phyloP scores from a whole-genome alignment of 2,888 invertebrate species.

The Agapetus fuscipes region DNA sequence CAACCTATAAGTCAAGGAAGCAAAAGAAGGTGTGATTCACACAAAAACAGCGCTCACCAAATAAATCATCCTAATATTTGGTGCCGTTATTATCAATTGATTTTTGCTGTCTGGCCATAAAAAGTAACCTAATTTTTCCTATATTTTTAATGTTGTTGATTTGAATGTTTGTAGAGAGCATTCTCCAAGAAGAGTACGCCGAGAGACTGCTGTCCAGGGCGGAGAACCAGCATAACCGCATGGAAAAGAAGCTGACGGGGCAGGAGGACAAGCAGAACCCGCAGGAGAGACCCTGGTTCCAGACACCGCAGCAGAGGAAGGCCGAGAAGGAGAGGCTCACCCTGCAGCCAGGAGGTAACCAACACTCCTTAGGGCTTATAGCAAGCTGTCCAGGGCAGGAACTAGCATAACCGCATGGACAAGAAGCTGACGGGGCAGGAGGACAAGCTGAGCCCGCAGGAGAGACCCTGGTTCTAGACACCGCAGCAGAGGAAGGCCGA shows the following conservation, averaged over 20 bases:
- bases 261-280: too few species aligned
- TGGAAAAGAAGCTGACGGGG: constrained; percentile 29
- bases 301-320: constrained; percentile 67
- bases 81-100: too few species aligned
- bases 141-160: too few species aligned
- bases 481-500: constrained; percentile 68
- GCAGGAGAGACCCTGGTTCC: constrained; percentile 70
- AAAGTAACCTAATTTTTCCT: too few species aligned
- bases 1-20: too few species aligned
- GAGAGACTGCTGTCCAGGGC: constrained; percentile 73
- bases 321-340: constrained; percentile 62
- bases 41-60: too few species aligned
- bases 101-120: too few species aligned
- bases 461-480: constrained; percentile 79
- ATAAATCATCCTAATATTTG: too few species aligned
- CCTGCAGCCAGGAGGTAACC: constrained; percentile 29
- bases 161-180: constrained; percentile 48
- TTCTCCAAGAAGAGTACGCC: constrained; percentile 75
- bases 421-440: constrained; percentile 24
- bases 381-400: constrained; percentile 71
- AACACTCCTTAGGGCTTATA: too few species aligned
- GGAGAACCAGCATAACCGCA: constrained; percentile 74
- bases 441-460: constrained; percentile 30
- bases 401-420: constrained; percentile 62
- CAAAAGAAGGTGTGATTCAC: too few species aligned